Conservation (phyloP, 1,140 invertebrate genomes). For the silkworm (Bombyx mori) region ASM3026992v2 NC_085109.1:8921001-8921500, state of each 20-base stretch:
- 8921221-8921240: no score
- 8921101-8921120: no score
- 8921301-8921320: constrained; percentile 59
- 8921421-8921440: constrained; percentile 17
- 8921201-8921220: no score
- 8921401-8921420: constrained; percentile 49
- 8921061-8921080: no score
- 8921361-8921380: constrained; percentile 58
- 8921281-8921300: constrained; percentile 49
- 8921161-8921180: no score
- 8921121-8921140: no score
- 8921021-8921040: no score
- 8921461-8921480: not conserved
- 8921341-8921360: constrained; percentile 51
- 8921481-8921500: not conserved
- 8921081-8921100: no score
- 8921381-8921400: constrained; percentile 36
- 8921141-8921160: no score
- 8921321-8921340: constrained; percentile 44
- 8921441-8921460: constrained; percentile 9
- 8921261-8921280: constrained; percentile 49
- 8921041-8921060: no score
- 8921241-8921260: constrained; percentile 3
- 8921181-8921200: no score
- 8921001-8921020: no score